A percentile compares a stretch with the other conserved stretches of the same genome.
These are phyloP conservation scores for Crocallis elinguaria DNA, from an alignment of 2,888 invertebrate genomes.

Conservation along the genomic window DNA sequence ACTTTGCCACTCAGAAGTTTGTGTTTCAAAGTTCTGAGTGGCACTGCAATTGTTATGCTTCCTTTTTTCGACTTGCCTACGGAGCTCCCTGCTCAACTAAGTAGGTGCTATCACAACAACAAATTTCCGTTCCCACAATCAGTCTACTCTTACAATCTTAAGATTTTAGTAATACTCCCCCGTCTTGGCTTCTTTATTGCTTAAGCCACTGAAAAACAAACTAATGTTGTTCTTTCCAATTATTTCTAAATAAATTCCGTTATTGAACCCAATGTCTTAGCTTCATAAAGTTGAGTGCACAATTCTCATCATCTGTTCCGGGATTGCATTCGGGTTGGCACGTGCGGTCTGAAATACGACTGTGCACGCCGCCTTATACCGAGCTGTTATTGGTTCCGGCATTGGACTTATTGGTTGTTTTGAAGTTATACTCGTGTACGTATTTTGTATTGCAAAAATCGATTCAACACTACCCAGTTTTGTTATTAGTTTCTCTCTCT, in stretches of 20 bases:
- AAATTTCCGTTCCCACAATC: too few species aligned
- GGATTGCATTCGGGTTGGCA: constrained; percentile 50
- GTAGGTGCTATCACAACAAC: too few species aligned
- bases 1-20: too few species aligned
- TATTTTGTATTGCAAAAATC: background rate
- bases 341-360: constrained; percentile 54
- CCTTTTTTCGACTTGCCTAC: too few species aligned
- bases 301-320: constrained; percentile 35
- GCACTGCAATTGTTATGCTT: too few species aligned
- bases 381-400: constrained; percentile 41
- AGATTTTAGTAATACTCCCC: too few species aligned
- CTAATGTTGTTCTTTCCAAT: background rate
- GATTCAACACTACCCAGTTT: background rate
- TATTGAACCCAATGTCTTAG: background rate
- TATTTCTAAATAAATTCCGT: background rate
- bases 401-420: constrained; percentile 35
- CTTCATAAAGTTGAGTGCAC: constrained; percentile 5
- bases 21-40: too few species aligned
- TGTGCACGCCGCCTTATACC: constrained; percentile 48
- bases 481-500: too few species aligned
- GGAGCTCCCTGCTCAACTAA: too few species aligned
- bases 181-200: too few species aligned
- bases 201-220: too few species aligned
- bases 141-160: too few species aligned
- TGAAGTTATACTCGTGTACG: background rate